Base-by-base conservation (phyloP, 92 coral and sea anemone genomes). In the Phenganax stokvisi region DNA sequence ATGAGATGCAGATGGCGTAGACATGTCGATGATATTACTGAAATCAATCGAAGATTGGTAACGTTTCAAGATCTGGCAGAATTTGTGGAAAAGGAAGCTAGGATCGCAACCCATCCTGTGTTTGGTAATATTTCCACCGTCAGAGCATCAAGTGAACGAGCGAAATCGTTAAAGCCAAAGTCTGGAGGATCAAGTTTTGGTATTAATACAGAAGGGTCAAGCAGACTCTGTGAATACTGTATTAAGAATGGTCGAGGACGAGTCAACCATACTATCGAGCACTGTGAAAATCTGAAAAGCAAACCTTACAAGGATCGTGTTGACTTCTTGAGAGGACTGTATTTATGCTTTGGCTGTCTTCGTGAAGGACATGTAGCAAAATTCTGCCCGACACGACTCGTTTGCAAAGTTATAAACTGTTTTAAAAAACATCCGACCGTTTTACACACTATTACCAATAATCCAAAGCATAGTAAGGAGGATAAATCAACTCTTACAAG, bases 331-430 rank as follows among this genome's bases (percentile, higher is more conserved):
- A 61, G 30, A 66, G 60, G 31, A 28, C 78, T 71, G 20, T 31
- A 80, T 20, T 78, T 87, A n/a, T 87, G 87, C 7, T 87, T 87
- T 84, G 89, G 87, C 5, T 86, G 84, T 58, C 74, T 83, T 56
- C 79, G 59, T 30, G 54, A 77, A 13, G 56, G 80, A 13, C 87
- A 86, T 71, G 20, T 54, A 7, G 86, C 75, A n/a, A 77, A 77
- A 55, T 70, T 30, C 72, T 87, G 87, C 62, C 68, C 81, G 15
- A 13, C 79, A 51, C 57, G 67, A 31, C 60, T 71, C 47, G 37
- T 67, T 10, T 84, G 87, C 47, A 77, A 80, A 16, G 57, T 87
- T 55, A 4, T 81, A 0, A 67, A 83, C 62, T 84, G 85, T 56
- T 30, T 58, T 13, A 77, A 71, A 47, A 83, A 77, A 17, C 87